A percentile compares a stretch with the other conserved stretches of the same genome.
Conservation (phyloP, 2,888 invertebrate species). For the Noctua comes region DNA sequence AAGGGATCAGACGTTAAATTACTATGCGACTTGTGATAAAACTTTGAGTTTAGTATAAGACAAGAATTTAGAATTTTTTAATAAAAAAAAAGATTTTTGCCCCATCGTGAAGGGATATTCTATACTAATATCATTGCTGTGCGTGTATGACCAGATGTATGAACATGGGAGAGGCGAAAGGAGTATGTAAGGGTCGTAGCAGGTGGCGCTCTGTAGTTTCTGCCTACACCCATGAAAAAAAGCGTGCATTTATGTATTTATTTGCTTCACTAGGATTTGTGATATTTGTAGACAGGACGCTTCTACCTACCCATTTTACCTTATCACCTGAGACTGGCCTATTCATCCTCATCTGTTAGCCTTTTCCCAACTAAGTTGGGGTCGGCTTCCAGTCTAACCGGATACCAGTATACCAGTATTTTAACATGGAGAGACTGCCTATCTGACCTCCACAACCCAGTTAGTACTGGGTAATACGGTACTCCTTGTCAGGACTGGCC, state of each 20-base stretch:
- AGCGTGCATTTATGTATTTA: not conserved
- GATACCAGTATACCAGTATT: not conserved
- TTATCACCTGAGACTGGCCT: too few relatives aligned
- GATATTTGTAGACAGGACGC: too few relatives aligned
- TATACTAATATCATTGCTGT: not conserved
- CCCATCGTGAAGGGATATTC: not conserved
- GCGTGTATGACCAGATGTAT: not conserved
- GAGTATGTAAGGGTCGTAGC: not conserved
- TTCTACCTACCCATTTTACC: too few relatives aligned
- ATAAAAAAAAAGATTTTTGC: too few relatives aligned
- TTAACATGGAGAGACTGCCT: not conserved
- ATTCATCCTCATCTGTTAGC: not conserved
- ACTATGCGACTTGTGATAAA: constrained; percentile 68
- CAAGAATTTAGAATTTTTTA: not conserved
- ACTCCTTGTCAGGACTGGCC: not conserved
- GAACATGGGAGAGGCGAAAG: not conserved
- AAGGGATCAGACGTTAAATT: constrained; percentile 56
- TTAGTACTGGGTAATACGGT: not conserved
- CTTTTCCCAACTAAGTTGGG: not conserved
- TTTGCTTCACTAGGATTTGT: not conserved
- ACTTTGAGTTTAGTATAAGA: constrained; percentile 54
- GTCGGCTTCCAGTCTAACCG: not conserved
- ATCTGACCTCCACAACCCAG: constrained; percentile 4
- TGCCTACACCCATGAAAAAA: not conserved
- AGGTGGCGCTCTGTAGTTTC: not conserved